phyloP scores from a whole-genome alignment of 2,113 vertebrate species.

The Lampris incognitus region DNA sequence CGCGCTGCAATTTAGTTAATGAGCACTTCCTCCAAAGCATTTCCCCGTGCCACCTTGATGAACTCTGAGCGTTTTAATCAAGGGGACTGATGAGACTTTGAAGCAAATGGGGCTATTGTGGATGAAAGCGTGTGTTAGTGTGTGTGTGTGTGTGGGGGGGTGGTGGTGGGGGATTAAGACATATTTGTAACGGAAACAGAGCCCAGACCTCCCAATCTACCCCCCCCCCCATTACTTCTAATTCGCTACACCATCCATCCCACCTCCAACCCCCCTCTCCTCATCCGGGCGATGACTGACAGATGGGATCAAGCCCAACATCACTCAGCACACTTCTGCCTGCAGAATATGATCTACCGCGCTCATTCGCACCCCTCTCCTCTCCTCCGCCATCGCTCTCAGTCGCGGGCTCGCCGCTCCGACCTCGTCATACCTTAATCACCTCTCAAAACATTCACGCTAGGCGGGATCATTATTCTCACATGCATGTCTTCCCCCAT shows the following conservation, averaged over 20 bases:
- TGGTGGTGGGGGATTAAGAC: slow-evolving; percentile 1
- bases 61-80: background rate
- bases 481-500: slow-evolving; percentile 36
- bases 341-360: slow-evolving; percentile 55
- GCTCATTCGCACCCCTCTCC: slow-evolving; percentile 14
- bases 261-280: background rate
- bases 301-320: slow-evolving; percentile 65
- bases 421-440: slow-evolving; percentile 35
- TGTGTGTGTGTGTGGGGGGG: no score
- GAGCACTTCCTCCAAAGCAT: background rate
- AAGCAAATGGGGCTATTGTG: background rate
- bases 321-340: slow-evolving; percentile 48
- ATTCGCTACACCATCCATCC: slow-evolving; percentile 41
- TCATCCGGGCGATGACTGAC: slow-evolving; percentile 62
- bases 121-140: no score
- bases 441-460: slow-evolving; percentile 30
- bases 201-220: slow-evolving; percentile 27
- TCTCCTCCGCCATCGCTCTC: slow-evolving; percentile 38
- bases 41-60: background rate
- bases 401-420: slow-evolving; percentile 24
- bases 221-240: slow-evolving; percentile 28
- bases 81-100: background rate
- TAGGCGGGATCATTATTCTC: slow-evolving; percentile 36
- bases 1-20: no score
- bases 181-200: slow-evolving; percentile 14